Evolutionary conservation across 2,888 invertebrate genomes (phyloP), one percentile per base, ranked within the genome.

Genomic region (Andrena flavipes): DNA sequence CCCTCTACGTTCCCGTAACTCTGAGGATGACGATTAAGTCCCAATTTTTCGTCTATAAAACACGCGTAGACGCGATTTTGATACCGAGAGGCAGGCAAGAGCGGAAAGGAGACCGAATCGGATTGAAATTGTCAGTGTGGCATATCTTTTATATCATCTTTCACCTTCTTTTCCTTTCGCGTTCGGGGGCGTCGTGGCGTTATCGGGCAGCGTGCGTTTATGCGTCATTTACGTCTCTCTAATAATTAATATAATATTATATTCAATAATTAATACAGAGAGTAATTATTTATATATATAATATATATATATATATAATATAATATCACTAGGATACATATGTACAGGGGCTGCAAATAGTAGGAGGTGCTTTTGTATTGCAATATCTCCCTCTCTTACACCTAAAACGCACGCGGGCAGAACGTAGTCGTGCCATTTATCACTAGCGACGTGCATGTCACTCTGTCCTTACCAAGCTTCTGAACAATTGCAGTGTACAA

Each of bases 241-340:
- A 91, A 90, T 93, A 89, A 91, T 93, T 89, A 91, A 92, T 93
- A 90, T 91, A 93, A 91, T 92, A 91, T 91, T 93, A 91, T 93
- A 92, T 91, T 93, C 88, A 92, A 92, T 93, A 93, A 93, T 93
- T 92, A 93, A 91, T 92, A 92, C 91, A 91, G 91, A 92, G 91
- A 91, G 91, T 91, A 92, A 87, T 82, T 91, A 90, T 92, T 90
- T 91, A 90, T 92, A 91, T 91, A 86, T 89, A 87, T 91, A 90
- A 88, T 88, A 84, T 42, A 88, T 91, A 90, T 80, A 80, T 67
- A 91, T 92, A 90, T 91, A 91, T 91, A 90, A 91, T 92, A 91
- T 92, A 91, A 90, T 93, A 93, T 93, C 92, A 92, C 92, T 93
- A 93, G 92, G 93, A 93, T 93, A 93, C 93, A 92, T 94, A 93